These are phyloP conservation scores for Pteropus alecto DNA, from an alignment of 2,113 vertebrate species.

Conservation along the genomic window DNA sequence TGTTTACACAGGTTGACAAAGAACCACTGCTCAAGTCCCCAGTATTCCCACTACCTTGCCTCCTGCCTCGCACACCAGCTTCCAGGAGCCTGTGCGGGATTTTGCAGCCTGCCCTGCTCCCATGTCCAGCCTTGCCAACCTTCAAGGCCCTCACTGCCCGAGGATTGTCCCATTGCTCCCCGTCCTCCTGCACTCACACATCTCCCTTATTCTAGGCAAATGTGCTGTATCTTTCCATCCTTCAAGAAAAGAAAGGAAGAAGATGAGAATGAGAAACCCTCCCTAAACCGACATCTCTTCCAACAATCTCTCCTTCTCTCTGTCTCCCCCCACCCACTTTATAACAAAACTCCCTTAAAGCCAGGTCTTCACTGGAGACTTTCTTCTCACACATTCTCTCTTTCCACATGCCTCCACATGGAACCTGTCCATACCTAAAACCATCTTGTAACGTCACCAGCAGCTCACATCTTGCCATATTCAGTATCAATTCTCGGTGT, in stretches of 20 bases:
- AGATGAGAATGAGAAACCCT: background rate
- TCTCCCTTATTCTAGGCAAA: background rate
- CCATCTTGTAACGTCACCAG: background rate
- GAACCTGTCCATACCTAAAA: background rate
- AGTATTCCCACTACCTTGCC: background rate
- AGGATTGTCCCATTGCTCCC: background rate
- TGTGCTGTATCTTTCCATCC: background rate
- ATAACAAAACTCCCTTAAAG: background rate
- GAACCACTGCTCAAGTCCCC: background rate
- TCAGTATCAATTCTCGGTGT: background rate
- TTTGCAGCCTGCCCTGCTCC: accelerated
- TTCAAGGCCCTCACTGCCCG: background rate
- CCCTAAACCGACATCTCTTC: background rate
- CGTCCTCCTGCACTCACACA: background rate
- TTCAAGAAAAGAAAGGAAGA: background rate
- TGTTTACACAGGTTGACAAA: background rate
- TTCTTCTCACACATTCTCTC: background rate
- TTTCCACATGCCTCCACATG: too few relatives aligned
- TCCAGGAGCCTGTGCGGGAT: background rate
- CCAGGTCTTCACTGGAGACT: background rate
- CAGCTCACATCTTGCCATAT: background rate
- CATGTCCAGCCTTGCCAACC: accelerated
- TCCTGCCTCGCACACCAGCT: background rate
- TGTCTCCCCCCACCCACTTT: background rate
- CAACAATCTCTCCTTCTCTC: background rate